Evolutionary conservation across 2,113 vertebrate species (phyloP).

Genomic region (Hydrochoerus hydrochaeris): DNA sequence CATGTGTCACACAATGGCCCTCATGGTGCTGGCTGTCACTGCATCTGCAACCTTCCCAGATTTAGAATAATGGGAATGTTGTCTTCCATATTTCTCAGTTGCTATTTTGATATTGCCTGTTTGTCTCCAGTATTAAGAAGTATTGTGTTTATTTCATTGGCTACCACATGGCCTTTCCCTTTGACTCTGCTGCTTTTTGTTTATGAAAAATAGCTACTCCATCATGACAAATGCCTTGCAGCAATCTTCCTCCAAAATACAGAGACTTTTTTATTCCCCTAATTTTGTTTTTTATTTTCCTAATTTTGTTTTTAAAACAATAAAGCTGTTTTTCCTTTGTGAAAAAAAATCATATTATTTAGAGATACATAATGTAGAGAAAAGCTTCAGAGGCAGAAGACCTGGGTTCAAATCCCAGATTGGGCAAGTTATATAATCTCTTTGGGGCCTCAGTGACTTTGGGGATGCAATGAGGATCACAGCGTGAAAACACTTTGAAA

Average conservation of each 20-base stretch:
- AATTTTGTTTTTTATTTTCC: constrained; percentile 11
- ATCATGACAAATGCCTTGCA: constrained; percentile 47
- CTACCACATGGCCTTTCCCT: constrained; percentile 29
- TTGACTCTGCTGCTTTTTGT: constrained; percentile 44
- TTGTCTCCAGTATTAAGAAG: constrained; percentile 35
- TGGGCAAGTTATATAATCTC: neutral
- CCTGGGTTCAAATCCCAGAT: neutral
- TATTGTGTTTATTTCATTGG: neutral
- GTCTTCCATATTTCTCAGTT: constrained; percentile 68
- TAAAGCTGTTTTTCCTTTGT: neutral
- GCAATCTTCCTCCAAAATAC: constrained; percentile 50
- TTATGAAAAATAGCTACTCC: constrained; percentile 68
- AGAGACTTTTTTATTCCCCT: constrained; percentile 55
- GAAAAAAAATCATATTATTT: neutral
- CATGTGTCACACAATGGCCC: neutral
- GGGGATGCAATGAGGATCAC: neutral
- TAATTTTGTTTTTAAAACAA: constrained; percentile 59
- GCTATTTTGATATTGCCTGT: constrained; percentile 65
- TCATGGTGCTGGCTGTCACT: neutral
- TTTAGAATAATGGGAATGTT: constrained; percentile 69
- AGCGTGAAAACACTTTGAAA: neutral
- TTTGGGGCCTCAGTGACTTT: neutral
- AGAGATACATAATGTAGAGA: neutral
- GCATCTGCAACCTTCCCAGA: constrained; percentile 45
- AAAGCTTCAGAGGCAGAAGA: constrained; percentile 38